phyloP scores from a whole-genome alignment of 2,797 vertebrate species.

The Anolis apletophallus region DNA sequence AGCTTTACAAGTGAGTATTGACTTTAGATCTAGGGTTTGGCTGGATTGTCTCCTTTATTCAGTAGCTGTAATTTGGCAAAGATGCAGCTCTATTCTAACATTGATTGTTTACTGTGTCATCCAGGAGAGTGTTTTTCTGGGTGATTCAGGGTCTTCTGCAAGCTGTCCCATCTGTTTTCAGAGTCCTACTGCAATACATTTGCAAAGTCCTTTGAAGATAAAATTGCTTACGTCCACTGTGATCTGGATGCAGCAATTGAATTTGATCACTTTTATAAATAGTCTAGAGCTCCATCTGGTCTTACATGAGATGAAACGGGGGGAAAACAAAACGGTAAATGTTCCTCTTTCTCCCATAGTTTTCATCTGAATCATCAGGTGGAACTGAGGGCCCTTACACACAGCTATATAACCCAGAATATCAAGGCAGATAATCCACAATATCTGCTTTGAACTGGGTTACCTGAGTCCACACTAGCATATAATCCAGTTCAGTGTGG shows the following conservation, averaged over 20 bases:
- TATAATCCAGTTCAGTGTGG: no score
- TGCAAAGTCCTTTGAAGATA: no score
- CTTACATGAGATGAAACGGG: not conserved
- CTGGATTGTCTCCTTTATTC: no score
- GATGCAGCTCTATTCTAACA: not conserved
- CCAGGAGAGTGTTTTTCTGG: not conserved
- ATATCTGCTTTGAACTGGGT: no score
- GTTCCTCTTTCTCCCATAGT: not conserved
- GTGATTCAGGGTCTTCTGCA: not conserved
- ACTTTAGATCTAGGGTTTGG: no score
- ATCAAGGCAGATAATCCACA: no score
- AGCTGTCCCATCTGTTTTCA: not conserved
- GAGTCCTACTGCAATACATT: not conserved
- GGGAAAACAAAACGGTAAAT: not conserved
- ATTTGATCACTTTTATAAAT: not conserved
- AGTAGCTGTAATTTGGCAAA: not conserved
- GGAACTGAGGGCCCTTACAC: not conserved
- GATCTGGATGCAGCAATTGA: not conserved
- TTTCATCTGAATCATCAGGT: not conserved
- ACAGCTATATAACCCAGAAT: no score
- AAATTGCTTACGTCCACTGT: not conserved
- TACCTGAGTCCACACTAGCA: no score
- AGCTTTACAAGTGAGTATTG: no score
- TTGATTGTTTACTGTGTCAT: not conserved
- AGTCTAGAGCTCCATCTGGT: not conserved